A percentile compares a stretch with the other conserved stretches of the same genome.
Conservation (phyloP, 2,888 invertebrate genomes). For the Panopea generosa region DNA sequence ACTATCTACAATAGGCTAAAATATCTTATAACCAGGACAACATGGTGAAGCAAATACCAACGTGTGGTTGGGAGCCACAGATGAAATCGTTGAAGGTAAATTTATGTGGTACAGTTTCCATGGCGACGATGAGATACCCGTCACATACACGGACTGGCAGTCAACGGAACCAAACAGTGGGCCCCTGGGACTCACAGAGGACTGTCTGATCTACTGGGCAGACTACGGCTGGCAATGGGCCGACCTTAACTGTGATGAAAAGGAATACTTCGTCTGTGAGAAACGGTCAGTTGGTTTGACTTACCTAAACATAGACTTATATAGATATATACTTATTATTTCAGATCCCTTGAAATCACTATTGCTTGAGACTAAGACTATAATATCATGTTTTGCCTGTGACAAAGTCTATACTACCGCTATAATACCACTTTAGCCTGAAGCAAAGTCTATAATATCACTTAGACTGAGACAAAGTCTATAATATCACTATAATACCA, state of each 20-base stretch:
- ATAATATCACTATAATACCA: too few species aligned
- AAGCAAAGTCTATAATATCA: too few species aligned
- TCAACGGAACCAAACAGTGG: constrained; percentile 33
- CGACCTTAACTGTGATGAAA: constrained; percentile 29
- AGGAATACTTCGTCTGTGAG: constrained; percentile 31
- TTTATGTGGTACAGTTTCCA: constrained; percentile 29
- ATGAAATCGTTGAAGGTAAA: constrained; percentile 28
- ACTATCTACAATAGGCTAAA: too few species aligned
- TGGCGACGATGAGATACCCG: constrained; percentile 16
- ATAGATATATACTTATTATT: too few species aligned
- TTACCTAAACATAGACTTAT: too few species aligned
- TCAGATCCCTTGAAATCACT: too few species aligned
- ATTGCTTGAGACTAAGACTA: too few species aligned
- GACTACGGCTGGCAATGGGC: constrained; percentile 36
- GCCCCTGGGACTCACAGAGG: constrained; percentile 15
- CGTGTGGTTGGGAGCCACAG: constrained; percentile 37
- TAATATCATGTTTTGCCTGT: too few species aligned
- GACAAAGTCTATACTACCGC: too few species aligned
- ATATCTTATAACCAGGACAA: too few species aligned
- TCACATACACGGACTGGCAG: constrained; percentile 40
- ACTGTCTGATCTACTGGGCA: constrained; percentile 32
- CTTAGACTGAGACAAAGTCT: too few species aligned
- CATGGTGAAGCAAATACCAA: constrained; percentile 4
- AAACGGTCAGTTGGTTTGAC: constrained; percentile 27
- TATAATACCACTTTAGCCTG: too few species aligned